Conservation (phyloP, 1,140 invertebrate species). For the Anastrepha obliqua region DNA sequence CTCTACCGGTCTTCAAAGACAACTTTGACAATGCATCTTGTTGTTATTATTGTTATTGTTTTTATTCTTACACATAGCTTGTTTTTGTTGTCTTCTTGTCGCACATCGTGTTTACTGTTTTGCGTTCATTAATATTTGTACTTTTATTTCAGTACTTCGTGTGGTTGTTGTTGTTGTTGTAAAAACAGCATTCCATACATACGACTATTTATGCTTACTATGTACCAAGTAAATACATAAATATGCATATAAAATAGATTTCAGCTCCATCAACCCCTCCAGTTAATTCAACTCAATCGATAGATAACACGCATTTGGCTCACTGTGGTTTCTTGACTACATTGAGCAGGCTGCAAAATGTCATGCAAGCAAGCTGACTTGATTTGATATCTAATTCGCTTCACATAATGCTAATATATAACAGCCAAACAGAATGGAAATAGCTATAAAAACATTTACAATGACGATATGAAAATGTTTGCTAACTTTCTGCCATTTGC, state of each 20-base stretch:
- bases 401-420: too few relatives aligned
- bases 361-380: too few relatives aligned
- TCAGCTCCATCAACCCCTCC: background rate
- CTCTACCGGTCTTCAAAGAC: conserved; percentile 21
- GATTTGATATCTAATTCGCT: too few relatives aligned
- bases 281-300: too few relatives aligned
- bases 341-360: too few relatives aligned
- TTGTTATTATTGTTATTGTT: background rate
- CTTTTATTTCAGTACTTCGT: background rate
- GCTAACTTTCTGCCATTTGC: too few relatives aligned
- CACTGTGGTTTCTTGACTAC: too few relatives aligned
- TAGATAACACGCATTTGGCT: too few relatives aligned
- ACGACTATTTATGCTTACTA: background rate
- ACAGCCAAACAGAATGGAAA: too few relatives aligned
- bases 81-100: conserved; percentile 6
- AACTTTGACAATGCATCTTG: conserved; percentile 27
- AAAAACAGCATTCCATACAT: conserved; percentile 29
- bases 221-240: background rate
- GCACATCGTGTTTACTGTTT: background rate
- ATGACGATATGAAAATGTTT: too few relatives aligned
- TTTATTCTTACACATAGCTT: background rate
- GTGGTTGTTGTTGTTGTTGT: background rate
- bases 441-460: too few relatives aligned
- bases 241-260: background rate
- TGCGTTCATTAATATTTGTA: background rate